Evolutionary conservation across 1,140 invertebrate species (phyloP).

Genomic region (Drosophila tropicalis): DNA sequence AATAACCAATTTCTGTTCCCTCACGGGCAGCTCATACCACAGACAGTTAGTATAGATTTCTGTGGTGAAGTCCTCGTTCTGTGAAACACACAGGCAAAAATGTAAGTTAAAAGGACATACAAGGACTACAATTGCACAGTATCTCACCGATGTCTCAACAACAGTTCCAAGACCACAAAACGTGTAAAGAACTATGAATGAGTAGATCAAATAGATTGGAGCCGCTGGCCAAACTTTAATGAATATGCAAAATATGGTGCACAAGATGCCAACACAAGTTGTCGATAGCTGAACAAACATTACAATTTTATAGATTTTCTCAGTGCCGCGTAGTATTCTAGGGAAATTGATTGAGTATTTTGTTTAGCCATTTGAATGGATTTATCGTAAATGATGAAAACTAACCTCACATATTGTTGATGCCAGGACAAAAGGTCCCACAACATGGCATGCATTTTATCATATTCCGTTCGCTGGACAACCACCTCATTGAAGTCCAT

Average conservation of each 20-base stretch:
- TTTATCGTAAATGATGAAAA: too few species aligned
- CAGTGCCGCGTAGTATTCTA: slow-evolving; percentile 50
- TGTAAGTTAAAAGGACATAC: neutral
- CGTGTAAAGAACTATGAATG: slow-evolving; percentile 42
- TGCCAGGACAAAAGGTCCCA: slow-evolving; percentile 58
- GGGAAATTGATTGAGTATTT: too few species aligned
- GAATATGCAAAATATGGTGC: slow-evolving; percentile 65
- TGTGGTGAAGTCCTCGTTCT: slow-evolving; percentile 50
- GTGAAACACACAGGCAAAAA: neutral
- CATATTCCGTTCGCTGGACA: neutral
- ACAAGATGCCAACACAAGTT: slow-evolving; percentile 39
- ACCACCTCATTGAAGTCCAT: slow-evolving; percentile 52
- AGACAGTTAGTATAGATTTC: slow-evolving; percentile 54
- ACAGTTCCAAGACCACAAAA: slow-evolving; percentile 62
- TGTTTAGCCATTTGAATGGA: too few species aligned
- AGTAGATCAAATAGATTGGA: slow-evolving; percentile 48
- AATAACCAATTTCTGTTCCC: slow-evolving; percentile 54
- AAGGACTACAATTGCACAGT: neutral
- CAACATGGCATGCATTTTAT: slow-evolving; percentile 14
- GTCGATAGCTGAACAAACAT: slow-evolving; percentile 54
- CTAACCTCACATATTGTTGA: slow-evolving; percentile 51
- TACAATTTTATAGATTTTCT: slow-evolving; percentile 45
- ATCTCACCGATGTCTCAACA: slow-evolving; percentile 49
- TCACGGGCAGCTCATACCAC: slow-evolving; percentile 60
- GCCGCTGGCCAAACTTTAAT: slow-evolving; percentile 56